Evolutionary conservation across 2,888 invertebrate species (phyloP).

Genomic region (Callosobruchus maculatus): DNA sequence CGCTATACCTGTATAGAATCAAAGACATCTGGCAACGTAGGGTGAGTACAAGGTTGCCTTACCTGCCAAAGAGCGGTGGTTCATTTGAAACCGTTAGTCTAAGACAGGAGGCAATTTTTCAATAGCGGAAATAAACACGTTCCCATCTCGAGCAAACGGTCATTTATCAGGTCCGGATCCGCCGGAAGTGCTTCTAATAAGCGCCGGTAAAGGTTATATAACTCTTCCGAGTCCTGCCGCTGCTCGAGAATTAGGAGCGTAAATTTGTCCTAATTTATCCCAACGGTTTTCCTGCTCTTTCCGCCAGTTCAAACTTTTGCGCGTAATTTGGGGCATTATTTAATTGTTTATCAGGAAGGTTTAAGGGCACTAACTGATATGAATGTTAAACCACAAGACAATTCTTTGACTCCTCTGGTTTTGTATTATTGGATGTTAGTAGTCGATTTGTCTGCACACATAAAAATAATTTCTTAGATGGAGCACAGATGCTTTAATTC

Average conservation of each 20-base stretch:
- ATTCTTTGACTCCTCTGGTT: too few relatives aligned
- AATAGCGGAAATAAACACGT: not conserved
- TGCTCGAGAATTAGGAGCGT: not conserved
- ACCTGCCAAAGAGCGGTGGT: not conserved
- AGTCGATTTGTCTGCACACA: too few relatives aligned
- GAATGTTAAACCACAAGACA: too few relatives aligned
- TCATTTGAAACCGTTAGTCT: not conserved
- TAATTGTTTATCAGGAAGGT: too few relatives aligned
- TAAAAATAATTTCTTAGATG: too few relatives aligned
- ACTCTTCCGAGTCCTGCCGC: too few relatives aligned
- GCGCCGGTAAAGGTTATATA: not conserved
- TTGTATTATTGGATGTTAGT: too few relatives aligned
- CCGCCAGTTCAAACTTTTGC: not conserved
- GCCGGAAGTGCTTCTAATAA: not conserved
- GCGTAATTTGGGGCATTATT: too few relatives aligned
- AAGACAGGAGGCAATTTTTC: not conserved
- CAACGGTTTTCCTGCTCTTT: not conserved
- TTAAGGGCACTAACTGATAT: too few relatives aligned
- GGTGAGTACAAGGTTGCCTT: not conserved
- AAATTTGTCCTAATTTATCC: not conserved
- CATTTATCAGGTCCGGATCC: not conserved
- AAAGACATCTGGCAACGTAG: not conserved
- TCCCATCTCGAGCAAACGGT: not conserved
- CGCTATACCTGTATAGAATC: too few relatives aligned
- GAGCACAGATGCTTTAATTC: too few relatives aligned